Base-by-base conservation (phyloP, 2,888 invertebrate genomes). In the Drosophila meridiana region DNA sequence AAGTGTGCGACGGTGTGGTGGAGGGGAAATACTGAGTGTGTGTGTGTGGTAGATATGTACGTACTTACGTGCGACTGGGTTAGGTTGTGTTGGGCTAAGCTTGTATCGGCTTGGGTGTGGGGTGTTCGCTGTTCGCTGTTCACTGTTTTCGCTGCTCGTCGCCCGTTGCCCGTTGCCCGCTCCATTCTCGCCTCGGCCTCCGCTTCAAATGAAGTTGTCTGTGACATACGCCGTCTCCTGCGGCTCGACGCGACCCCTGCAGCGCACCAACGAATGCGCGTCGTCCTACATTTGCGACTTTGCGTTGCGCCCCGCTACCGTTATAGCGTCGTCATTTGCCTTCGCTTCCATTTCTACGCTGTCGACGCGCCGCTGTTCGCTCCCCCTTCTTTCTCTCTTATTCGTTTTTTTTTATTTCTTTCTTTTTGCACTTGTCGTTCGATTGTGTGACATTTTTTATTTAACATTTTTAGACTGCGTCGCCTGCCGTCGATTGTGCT, bases 181-280 rank as follows among this genome's bases (percentile, higher is more conserved):
- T 40, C 40, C 14, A 14, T 40, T 40, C 40, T 47, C 47, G 47
- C 28, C 28, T 42, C 26, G 26, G 48, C 47, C 36, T 56, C 11
- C 45, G 63, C 74, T 70, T 78, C 43, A 83, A 83, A 88, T 83
- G 67, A 88, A 86, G 88, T 85, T 88, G 86, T 86, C 88, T 69
- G 62, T 73, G 80, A 76, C 80, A 85, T 48, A 61, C 70, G 60
- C 59, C 81, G 69, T 71, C 88, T 70, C 82, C 82, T 69, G 83
- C 86, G 80, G 86, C 80, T 81, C 53, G 57, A 50, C 55, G 62
- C 69, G 47, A 68, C 73, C 78, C 72, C 72, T 68, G 57, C 67
- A 67, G 58, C 56, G 74, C 26, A 20, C n/a, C 43, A 55, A 50
- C 38, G 38, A 61, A 36, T 36, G 38, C 47, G 38, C 57, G 14